Evolutionary conservation across 1,140 invertebrate genomes (phyloP).

Genomic region (Papilio machaon): DNA sequence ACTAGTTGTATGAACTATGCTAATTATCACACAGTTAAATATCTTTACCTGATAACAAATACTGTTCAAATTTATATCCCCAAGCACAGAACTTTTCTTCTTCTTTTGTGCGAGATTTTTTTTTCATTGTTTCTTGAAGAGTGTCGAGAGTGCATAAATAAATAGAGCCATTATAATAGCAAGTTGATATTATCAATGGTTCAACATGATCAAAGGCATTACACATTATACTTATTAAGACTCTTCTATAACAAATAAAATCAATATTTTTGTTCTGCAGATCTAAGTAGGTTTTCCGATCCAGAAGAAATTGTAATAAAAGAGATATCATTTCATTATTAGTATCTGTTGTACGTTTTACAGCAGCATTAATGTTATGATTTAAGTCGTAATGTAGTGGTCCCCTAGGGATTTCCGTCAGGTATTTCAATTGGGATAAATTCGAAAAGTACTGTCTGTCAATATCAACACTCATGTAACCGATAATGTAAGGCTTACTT

Average conservation of each 20-base stretch:
- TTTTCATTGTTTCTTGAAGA: conserved; percentile 72
- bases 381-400: conserved; percentile 75
- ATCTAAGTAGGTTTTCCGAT: conserved; percentile 52
- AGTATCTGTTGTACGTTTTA: conserved; percentile 55
- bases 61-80: conserved; percentile 92
- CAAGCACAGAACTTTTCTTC: conserved; percentile 83
- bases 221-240: conserved; percentile 85
- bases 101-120: conserved; percentile 39
- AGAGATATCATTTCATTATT: conserved; percentile 68
- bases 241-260: conserved; percentile 86
- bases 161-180: conserved; percentile 84
- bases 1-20: too few relatives aligned
- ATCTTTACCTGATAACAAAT: conserved; percentile 66
- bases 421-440: conserved; percentile 76
- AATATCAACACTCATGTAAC: conserved; percentile 75
- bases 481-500: conserved; percentile 59
- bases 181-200: conserved; percentile 84
- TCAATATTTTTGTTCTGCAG: conserved; percentile 43
- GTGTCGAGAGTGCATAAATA: conserved; percentile 86
- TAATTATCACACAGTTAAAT: too few relatives aligned
- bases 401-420: conserved; percentile 52
- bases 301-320: conserved; percentile 75
- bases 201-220: conserved; percentile 83
- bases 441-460: conserved; percentile 58
- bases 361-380: conserved; percentile 62